Evolutionary conservation across 2,888 invertebrate species (phyloP).

Genomic region (Sabellastarte sp.): DNA sequence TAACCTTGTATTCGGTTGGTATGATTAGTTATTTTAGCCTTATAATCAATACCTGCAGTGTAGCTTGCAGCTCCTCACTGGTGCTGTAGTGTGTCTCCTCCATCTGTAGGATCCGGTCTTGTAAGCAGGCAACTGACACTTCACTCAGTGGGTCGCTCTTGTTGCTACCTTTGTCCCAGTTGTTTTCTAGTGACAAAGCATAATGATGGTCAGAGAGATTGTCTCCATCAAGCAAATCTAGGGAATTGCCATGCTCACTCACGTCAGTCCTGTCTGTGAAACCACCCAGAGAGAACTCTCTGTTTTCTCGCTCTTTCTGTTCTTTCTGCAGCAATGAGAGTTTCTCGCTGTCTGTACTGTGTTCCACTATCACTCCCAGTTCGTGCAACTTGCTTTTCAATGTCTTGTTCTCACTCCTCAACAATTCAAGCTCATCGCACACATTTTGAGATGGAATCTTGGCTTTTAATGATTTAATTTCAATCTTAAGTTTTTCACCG

Average conservation of each 20-base stretch:
- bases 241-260: slow-evolving; percentile 40
- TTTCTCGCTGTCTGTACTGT: slow-evolving; percentile 60
- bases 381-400: slow-evolving; percentile 55
- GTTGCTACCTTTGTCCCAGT: slow-evolving; percentile 87
- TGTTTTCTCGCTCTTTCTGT: background rate
- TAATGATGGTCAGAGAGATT: too few relatives aligned
- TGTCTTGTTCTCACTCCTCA: slow-evolving; percentile 54
- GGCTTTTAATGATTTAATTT: slow-evolving; percentile 57
- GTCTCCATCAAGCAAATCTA: too few relatives aligned
- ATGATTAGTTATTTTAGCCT: slow-evolving; percentile 13
- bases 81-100: slow-evolving; percentile 78
- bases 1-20: too few relatives aligned
- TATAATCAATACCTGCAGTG: slow-evolving; percentile 75
- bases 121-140: slow-evolving; percentile 80
- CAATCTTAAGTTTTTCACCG: slow-evolving; percentile 60
- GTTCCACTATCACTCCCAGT: slow-evolving; percentile 55
- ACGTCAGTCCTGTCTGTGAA: slow-evolving; percentile 12
- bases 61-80: slow-evolving; percentile 71
- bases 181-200: slow-evolving; percentile 42
- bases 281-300: background rate
- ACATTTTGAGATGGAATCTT: slow-evolving; percentile 37
- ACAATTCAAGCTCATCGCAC: slow-evolving; percentile 50
- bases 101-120: slow-evolving; percentile 91
- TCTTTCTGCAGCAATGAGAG: slow-evolving; percentile 49
- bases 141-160: slow-evolving; percentile 75